phyloP scores from a whole-genome alignment of 2,113 vertebrate genomes.

The Tiliqua scincoides region DNA sequence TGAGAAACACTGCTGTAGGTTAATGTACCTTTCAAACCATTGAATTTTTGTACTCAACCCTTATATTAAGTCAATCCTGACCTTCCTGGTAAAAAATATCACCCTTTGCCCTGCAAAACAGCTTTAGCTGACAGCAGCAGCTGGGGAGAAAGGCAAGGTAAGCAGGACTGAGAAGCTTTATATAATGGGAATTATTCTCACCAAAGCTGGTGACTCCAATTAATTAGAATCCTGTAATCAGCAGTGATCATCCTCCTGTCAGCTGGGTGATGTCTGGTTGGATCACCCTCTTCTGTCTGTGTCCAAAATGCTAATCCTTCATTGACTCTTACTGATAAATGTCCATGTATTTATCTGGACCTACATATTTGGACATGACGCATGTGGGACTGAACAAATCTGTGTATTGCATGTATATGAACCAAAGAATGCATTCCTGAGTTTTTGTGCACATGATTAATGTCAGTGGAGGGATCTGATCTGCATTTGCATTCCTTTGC shows the following conservation, averaged over 20 bases:
- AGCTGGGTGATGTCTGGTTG: constrained; percentile 70
- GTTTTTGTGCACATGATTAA: not conserved
- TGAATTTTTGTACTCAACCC: too few relatives aligned
- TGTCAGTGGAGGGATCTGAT: not conserved
- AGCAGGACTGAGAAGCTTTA: not conserved
- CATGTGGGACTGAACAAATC: not conserved
- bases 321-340: not conserved
- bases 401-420: not conserved
- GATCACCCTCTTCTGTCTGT: not conserved
- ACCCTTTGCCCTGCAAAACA: not conserved
- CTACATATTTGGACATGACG: not conserved
- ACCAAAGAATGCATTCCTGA: not conserved
- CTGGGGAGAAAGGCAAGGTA: not conserved
- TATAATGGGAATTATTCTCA: constrained; percentile 50
- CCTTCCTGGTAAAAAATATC: not conserved
- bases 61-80: not conserved
- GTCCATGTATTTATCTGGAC: not conserved
- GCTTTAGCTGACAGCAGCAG: not conserved
- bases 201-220: constrained; percentile 57
- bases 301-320: not conserved
- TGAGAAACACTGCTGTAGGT: too few relatives aligned
- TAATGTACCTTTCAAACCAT: too few relatives aligned
- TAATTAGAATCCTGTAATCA: constrained; percentile 63
- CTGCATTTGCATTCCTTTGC: not conserved
- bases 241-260: constrained; percentile 64